Evolutionary conservation across 2,797 vertebrate species (phyloP), one percentile per base, ranked within the genome.

Genomic region (Intellagama lesueurii): DNA sequence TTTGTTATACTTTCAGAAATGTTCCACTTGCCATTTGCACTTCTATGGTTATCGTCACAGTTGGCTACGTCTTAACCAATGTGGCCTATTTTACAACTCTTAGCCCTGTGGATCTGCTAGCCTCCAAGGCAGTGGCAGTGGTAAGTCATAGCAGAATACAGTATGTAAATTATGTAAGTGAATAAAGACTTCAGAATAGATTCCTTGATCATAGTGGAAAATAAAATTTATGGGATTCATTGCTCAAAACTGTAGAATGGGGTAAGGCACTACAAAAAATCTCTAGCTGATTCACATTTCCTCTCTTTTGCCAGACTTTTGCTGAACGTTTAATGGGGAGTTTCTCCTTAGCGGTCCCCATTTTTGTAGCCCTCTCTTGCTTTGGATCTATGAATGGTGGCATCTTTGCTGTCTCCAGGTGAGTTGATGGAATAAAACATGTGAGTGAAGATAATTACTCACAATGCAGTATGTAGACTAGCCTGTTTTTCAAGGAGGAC

Each of bases 71-170:
- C 91, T 96, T 99, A 94, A 98, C 97, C 89, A 99, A 99, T 16
- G 97, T 99, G 96, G 98, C 99, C n/a, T 99, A 99, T 96, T 99
- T 98, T 94, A 97, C 98, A 0, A 97, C 98, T 92, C 98, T 99
- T 95, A 97, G 98, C 79, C 97, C 98, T 0, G 97, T 98, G 90
- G 98, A 99, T 93, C 94, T 99, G 90, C 93, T 99, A 88, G 96
- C 96, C 82, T 99, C 99, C 2, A 96, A 96, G 6, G 98, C 98
- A 0, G 98, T 99, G 66, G 99, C 98, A 40, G 98, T 99, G 98
- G 99, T 99, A 94, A 98, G 98, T 98, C 79, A 88, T 85, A 87
- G n/a, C 94, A 93, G 88, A 91, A 93, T 69, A 40, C 2, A 73
- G 52, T 73, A 16, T 26, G 69, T 87, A 87, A 70, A 84, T 86